Conservation (phyloP, 2,888 invertebrate genomes). For the Drosophila fulvimacula region DNA sequence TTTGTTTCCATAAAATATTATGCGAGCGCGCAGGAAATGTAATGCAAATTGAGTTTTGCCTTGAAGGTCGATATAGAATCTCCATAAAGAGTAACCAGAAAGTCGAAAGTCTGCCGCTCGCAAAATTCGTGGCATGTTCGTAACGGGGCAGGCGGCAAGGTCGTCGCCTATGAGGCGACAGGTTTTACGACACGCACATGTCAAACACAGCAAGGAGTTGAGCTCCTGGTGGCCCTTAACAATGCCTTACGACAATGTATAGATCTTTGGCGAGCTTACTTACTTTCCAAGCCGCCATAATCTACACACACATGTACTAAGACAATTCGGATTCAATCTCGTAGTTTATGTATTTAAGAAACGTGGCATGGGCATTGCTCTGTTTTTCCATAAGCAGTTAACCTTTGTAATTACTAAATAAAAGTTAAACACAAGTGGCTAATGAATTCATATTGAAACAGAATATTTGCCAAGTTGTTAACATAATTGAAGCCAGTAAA, state of each 20-base stretch:
- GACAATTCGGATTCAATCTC: conserved; percentile 4
- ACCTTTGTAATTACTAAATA: conserved; percentile 2
- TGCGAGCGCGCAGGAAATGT: conserved; percentile 59
- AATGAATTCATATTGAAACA: conserved; percentile 1
- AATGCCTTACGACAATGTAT: conserved; percentile 7
- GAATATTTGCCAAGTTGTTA: not conserved
- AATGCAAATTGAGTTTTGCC: conserved; percentile 74
- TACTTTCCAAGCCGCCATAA: not conserved
- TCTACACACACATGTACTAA: not conserved
- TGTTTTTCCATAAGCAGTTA: not conserved
- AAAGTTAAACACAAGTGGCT: not conserved
- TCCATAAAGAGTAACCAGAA: conserved; percentile 27
- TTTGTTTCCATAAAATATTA: conserved; percentile 55
- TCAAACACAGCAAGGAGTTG: conserved; percentile 26
- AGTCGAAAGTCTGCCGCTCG: conserved; percentile 29
- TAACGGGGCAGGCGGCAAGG: conserved; percentile 44
- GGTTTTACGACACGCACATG: conserved; percentile 75
- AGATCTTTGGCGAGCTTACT: conserved; percentile 9
- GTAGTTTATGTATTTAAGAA: not conserved
- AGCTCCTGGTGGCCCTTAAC: conserved; percentile 18
- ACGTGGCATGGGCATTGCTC: not conserved
- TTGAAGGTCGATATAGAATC: conserved; percentile 46
- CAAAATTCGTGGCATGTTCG: conserved; percentile 24
- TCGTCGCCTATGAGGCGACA: conserved; percentile 47
- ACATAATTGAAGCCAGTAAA: not conserved